phyloP scores from a whole-genome alignment of 2,888 invertebrate species.

The Apodemia zela region DNA sequence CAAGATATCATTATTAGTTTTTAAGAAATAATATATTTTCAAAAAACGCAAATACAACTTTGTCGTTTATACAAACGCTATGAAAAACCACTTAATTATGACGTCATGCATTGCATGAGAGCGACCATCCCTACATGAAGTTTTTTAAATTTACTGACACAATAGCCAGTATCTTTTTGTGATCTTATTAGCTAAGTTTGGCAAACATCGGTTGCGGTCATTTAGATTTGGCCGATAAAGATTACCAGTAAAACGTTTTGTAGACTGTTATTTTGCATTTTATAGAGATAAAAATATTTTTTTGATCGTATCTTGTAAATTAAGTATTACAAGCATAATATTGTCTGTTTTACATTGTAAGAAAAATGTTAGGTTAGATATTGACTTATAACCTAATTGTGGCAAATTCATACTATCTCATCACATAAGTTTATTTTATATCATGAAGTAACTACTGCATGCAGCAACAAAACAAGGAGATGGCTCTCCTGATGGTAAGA shows the following conservation, averaged over 20 bases:
- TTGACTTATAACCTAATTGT: not conserved
- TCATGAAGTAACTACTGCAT: no score
- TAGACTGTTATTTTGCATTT: conserved; percentile 24
- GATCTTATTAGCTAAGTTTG: conserved; percentile 44
- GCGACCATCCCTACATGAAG: conserved; percentile 50
- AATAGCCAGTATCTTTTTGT: conserved; percentile 41
- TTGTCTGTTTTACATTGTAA: conserved; percentile 17
- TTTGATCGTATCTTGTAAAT: not conserved
- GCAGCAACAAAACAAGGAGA: no score
- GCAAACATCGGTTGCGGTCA: conserved; percentile 34
- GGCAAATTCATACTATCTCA: no score
- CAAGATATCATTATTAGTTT: no score
- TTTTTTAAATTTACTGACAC: conserved; percentile 54
- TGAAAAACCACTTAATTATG: conserved; percentile 34
- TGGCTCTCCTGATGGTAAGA: no score
- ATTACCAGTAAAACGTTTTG: conserved; percentile 33
- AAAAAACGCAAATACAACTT: no score
- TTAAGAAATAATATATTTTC: no score
- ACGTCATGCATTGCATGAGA: not conserved
- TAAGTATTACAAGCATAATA: conserved; percentile 9
- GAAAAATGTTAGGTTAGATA: not conserved
- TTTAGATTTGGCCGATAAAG: conserved; percentile 33
- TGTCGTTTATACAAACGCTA: no score
- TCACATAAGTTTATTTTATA: no score
- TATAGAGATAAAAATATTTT: not conserved